Base-by-base conservation (phyloP, 2,888 invertebrate species). In the Sericinus montela region DNA sequence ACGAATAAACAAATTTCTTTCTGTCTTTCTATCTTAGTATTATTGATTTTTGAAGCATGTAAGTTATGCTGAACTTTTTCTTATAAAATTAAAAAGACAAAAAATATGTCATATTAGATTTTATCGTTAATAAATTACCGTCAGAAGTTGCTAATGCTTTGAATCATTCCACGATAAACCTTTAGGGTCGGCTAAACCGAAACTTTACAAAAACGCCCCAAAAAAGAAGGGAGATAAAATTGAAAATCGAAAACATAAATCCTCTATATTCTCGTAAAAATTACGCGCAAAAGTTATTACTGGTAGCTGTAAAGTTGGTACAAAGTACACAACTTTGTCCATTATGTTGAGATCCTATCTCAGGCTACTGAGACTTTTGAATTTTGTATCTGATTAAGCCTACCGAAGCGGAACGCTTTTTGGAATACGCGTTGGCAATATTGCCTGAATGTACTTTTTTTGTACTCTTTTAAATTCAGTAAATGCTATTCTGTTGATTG, bases 271-370 rank as follows among this genome's bases (percentile, higher is more conserved):
- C 56, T 52, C 46, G 53, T 49, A 54, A 59, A 56, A 56, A 55
- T 57, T 47, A 57, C 51, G 53, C 49, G 53, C 53, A 52, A 48
- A 58, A 63, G 60, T 62, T 67, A 65, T 67, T 65, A 65, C 59
- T 51, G 54, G 50, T 45, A 51, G 54, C 51, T 51, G 37, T 55
- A 51, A 67, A 67, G 59, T 63, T 55, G 51, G 47, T 57, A 55
- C 52, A 51, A 60, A 64, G 63, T 55, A 60, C 51, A 53, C 58
- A 69, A 71, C 60, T 72, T 69, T 45, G 54, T 41, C 67, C 68
- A 69, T 72, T 69, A 68, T 60, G 59, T 49, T 39, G 48, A 52
- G 65, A 65, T 70, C 61, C 55, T 68, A 67, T 68, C 69, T 57
- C 44, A 11, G 43, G 48, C 41, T 52, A 48, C 53, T 49, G 47